These are phyloP conservation scores for Drosophila novamexicana DNA, from an alignment of 1,140 invertebrate genomes.

Conservation along the genomic window DNA sequence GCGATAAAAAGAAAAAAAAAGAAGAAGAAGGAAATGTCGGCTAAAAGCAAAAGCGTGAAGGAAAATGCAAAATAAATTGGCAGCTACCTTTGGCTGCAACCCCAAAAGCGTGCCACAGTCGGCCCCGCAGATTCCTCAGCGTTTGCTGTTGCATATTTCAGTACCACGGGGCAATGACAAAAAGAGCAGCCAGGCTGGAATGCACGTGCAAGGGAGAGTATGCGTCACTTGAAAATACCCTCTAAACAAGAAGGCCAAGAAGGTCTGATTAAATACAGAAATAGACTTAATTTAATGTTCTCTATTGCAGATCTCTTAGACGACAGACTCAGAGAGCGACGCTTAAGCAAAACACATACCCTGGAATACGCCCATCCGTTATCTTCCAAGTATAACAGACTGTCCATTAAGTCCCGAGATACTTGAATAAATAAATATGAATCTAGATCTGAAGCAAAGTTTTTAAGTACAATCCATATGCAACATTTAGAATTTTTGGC, in stretches of 20 bases:
- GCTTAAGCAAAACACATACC: too few relatives aligned
- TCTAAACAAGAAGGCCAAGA: not conserved
- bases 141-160: conserved; percentile 69
- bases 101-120: conserved; percentile 17
- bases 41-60: conserved; percentile 30
- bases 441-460: too few relatives aligned
- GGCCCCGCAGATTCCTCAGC: conserved; percentile 21
- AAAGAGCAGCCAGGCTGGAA: not conserved
- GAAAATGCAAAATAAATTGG: conserved; percentile 79
- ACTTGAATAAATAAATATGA: too few relatives aligned
- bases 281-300: too few relatives aligned
- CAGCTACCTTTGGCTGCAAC: conserved; percentile 68
- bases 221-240: not conserved
- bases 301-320: too few relatives aligned
- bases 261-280: too few relatives aligned
- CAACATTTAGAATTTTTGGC: not conserved
- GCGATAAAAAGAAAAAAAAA: not conserved
- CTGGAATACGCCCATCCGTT: too few relatives aligned
- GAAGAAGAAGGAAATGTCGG: not conserved
- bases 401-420: too few relatives aligned
- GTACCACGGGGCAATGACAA: conserved; percentile 31
- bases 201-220: not conserved
- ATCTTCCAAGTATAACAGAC: too few relatives aligned
- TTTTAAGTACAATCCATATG: not conserved
- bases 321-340: too few relatives aligned